Conservation (phyloP, 2,888 invertebrate species). For the Erebia ligea region DNA sequence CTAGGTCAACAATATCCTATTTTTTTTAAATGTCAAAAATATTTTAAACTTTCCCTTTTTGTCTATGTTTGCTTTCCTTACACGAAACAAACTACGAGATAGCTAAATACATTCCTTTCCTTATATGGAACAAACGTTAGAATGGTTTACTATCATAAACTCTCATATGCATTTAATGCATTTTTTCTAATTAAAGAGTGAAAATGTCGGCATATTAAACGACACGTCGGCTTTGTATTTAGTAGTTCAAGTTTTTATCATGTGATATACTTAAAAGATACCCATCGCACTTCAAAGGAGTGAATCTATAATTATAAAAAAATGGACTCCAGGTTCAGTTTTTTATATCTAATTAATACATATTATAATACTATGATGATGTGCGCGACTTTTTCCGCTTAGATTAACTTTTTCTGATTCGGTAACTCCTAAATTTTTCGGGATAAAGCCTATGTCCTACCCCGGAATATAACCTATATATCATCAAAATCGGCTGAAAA, state of each 20-base stretch:
- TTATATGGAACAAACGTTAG: neutral
- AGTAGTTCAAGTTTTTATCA: slow-evolving; percentile 15
- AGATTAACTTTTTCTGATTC: no score
- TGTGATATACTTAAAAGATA: slow-evolving; percentile 32
- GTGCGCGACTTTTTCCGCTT: no score
- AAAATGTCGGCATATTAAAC: slow-evolving; percentile 16
- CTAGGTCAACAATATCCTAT: neutral
- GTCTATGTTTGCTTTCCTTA: neutral
- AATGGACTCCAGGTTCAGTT: no score
- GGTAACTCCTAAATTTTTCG: no score
- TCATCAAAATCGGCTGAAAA: no score
- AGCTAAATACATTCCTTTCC: neutral
- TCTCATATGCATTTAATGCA: slow-evolving; percentile 3
- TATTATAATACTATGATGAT: no score
- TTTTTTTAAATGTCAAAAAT: slow-evolving; percentile 3
- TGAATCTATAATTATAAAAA: slow-evolving; percentile 9
- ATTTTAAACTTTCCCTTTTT: neutral
- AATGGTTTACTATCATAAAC: slow-evolving; percentile 8
- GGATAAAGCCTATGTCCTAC: no score
- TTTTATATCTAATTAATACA: no score
- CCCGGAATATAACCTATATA: no score
- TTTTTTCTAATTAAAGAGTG: slow-evolving; percentile 32
- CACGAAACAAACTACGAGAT: neutral
- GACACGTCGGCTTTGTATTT: slow-evolving; percentile 27
- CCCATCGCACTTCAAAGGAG: slow-evolving; percentile 35